phyloP scores from a whole-genome alignment of 2,113 vertebrate species.

The Columba livia region DNA sequence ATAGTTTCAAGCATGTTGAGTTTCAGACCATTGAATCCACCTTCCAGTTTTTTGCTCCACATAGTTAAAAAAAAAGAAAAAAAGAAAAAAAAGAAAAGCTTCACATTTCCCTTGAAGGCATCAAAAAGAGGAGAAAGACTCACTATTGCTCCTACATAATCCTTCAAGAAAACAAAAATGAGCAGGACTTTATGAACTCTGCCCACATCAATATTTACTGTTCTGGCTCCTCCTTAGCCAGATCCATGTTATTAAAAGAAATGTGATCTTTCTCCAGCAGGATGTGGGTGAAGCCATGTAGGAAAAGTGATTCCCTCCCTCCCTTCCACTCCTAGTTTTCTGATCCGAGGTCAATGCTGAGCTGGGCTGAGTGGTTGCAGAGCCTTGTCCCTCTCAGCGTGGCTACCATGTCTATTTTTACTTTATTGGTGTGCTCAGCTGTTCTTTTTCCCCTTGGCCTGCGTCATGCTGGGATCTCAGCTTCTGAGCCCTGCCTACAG shows the following conservation, averaged over 20 bases:
- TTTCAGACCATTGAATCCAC: neutral
- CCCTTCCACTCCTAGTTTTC: neutral
- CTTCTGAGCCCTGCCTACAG: neutral
- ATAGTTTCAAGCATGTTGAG: neutral
- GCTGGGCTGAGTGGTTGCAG: neutral
- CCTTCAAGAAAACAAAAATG: neutral
- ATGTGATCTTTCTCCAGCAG: neutral
- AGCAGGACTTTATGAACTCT: neutral
- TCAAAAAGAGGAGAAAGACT: neutral
- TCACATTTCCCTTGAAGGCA: neutral
- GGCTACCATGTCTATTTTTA: neutral
- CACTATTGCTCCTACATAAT: neutral
- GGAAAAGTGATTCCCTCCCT: neutral
- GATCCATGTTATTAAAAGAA: neutral
- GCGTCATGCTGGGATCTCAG: fast-evolving
- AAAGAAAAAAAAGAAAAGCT: neutral
- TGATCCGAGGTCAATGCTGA: neutral
- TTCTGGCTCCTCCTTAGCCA: neutral
- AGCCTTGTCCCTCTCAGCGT: neutral
- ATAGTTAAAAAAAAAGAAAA: neutral
- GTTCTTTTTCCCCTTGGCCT: neutral
- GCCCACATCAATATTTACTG: neutral
- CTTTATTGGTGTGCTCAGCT: neutral
- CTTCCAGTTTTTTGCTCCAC: neutral
- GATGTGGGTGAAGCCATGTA: neutral